Conservation (phyloP, 2,888 invertebrate species). For the Drosophila meridionalis region DNA sequence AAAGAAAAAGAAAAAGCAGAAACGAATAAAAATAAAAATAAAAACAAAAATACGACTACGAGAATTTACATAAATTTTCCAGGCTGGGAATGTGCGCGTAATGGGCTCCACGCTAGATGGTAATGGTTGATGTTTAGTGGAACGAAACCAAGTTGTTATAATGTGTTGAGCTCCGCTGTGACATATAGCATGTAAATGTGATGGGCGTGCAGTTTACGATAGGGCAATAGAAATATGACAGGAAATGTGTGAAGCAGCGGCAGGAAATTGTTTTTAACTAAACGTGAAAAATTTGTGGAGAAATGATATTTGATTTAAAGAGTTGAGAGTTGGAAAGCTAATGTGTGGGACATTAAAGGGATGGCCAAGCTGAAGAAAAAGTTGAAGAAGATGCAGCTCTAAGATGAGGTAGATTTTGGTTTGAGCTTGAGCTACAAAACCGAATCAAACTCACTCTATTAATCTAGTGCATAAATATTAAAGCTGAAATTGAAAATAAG, state of each 20-base stretch:
- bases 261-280: neutral
- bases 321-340: neutral
- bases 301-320: neutral
- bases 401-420: too few relatives aligned
- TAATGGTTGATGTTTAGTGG: slow-evolving; percentile 25
- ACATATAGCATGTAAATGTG: slow-evolving; percentile 12
- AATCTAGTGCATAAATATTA: too few relatives aligned
- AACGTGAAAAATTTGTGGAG: neutral
- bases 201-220: slow-evolving; percentile 6
- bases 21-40: neutral
- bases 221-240: slow-evolving; percentile 8
- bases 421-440: too few relatives aligned
- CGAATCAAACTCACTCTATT: too few relatives aligned
- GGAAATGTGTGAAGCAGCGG: slow-evolving; percentile 6
- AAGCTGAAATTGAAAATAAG: too few relatives aligned
- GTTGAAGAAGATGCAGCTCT: too few relatives aligned
- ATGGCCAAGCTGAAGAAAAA: too few relatives aligned
- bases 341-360: too few relatives aligned
- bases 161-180: slow-evolving; percentile 23
- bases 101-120: slow-evolving; percentile 23
- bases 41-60: slow-evolving; percentile 10
- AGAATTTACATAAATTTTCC: slow-evolving; percentile 23
- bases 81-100: slow-evolving; percentile 21
- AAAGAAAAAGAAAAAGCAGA: neutral
- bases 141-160: slow-evolving; percentile 20